Conservation (phyloP, 1,140 invertebrate species). For the Pemphigus obesinymphae region DNA sequence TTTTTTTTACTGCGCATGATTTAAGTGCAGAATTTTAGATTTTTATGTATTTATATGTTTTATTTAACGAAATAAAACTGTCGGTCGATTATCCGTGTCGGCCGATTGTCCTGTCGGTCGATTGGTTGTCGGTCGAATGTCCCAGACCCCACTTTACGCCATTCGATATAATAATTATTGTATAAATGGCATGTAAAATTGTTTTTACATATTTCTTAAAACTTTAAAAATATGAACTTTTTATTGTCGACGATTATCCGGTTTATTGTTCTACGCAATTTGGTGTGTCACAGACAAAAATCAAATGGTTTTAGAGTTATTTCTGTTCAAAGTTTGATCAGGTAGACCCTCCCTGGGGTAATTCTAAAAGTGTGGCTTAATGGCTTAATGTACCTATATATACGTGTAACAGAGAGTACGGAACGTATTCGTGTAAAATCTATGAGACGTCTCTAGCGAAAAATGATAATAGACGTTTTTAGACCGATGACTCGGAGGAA, state of each 20-base stretch:
- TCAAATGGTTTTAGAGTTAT: neutral
- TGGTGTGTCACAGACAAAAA: neutral
- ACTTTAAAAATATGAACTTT: neutral
- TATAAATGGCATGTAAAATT: neutral
- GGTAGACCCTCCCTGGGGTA: neutral
- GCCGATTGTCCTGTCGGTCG: too few species aligned
- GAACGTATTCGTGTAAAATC: neutral
- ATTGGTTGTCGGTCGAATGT: too few species aligned
- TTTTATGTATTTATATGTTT: too few species aligned
- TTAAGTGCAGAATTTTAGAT: too few species aligned
- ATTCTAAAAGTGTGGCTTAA: neutral
- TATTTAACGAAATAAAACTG: too few species aligned
- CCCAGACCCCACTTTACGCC: too few species aligned
- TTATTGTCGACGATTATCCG: neutral
- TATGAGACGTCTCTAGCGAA: neutral
- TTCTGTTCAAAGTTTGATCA: neutral
- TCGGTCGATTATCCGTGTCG: too few species aligned
- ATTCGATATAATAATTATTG: too few species aligned
- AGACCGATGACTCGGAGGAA: too few species aligned
- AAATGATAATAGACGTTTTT: too few species aligned
- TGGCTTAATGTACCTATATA: neutral
- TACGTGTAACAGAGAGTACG: neutral
- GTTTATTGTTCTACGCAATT: neutral
- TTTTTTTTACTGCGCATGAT: too few species aligned
- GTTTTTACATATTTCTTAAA: neutral